Conservation (phyloP, 2,888 invertebrate species). For the Scaptomyza tumidula region DNA sequence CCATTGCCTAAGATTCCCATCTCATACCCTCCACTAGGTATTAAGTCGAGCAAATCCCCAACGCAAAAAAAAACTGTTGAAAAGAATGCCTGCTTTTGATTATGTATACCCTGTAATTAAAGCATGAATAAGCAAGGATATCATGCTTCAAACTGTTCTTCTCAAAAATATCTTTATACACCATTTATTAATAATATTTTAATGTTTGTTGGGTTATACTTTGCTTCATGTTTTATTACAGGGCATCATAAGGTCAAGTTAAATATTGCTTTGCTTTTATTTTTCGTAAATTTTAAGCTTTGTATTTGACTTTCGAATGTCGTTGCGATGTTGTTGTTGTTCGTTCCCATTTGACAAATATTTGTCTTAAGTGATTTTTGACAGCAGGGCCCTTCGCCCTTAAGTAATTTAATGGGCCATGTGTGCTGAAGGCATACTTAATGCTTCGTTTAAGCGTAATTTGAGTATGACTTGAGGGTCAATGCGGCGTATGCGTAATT, state of each 20-base stretch:
- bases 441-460: slow-evolving; percentile 56
- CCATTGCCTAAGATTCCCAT: slow-evolving; percentile 5
- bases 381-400: slow-evolving; percentile 38
- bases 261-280: neutral
- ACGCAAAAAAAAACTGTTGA: slow-evolving; percentile 1
- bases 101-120: slow-evolving; percentile 4
- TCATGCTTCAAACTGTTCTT: too few relatives aligned
- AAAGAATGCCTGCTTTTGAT: slow-evolving; percentile 44
- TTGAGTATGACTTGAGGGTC: slow-evolving; percentile 47
- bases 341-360: slow-evolving; percentile 65
- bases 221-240: neutral
- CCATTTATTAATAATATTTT: neutral
- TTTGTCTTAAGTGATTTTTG: slow-evolving; percentile 76
- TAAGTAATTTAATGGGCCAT: slow-evolving; percentile 24
- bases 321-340: slow-evolving; percentile 15
- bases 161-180: neutral
- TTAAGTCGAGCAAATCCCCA: slow-evolving; percentile 30
- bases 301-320: slow-evolving; percentile 52
- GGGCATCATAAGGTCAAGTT: slow-evolving; percentile 3
- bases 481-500: slow-evolving; percentile 74
- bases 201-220: neutral
- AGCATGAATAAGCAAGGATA: neutral
- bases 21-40: slow-evolving; percentile 4
- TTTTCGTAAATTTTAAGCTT: slow-evolving; percentile 37
- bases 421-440: slow-evolving; percentile 51